Percentiles rank a stretch among this genome's conserved stretches.
Evolutionary conservation across 2,888 invertebrate genomes (phyloP).

Genomic region (Dryococelus australis): DNA sequence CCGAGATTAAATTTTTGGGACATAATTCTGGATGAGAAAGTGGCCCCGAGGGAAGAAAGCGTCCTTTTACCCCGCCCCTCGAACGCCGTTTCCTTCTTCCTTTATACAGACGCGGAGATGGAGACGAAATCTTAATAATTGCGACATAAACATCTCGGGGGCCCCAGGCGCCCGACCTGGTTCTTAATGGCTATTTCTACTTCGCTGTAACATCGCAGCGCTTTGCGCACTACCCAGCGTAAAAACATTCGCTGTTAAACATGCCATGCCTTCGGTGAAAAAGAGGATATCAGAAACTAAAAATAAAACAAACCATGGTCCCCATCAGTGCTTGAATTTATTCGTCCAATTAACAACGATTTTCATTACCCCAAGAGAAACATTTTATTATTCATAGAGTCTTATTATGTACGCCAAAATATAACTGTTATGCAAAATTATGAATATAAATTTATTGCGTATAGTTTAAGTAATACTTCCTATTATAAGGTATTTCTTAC

Average conservation of each 20-base stretch:
- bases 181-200: slow-evolving; percentile 30
- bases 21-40: slow-evolving; percentile 43
- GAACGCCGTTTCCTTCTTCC: slow-evolving; percentile 35
- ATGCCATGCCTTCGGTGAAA: not conserved
- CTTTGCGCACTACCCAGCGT: not conserved
- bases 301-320: not conserved
- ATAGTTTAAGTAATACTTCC: too few species aligned
- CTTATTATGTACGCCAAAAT: too few species aligned
- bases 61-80: not conserved
- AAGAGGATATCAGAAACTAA: not conserved
- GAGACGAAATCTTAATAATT: slow-evolving; percentile 59
- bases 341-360: too few species aligned
- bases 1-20: slow-evolving; percentile 45
- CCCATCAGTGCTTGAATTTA: too few species aligned
- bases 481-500: too few species aligned
- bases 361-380: too few species aligned
- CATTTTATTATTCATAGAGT: too few species aligned
- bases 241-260: slow-evolving; percentile 16
- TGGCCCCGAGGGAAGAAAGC: slow-evolving; percentile 24
- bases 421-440: too few species aligned
- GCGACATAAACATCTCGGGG: slow-evolving; percentile 55
- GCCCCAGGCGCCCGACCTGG: not conserved
- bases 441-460: too few species aligned
- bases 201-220: not conserved
- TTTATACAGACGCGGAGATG: slow-evolving; percentile 56